Evolutionary conservation across 1,140 invertebrate species (phyloP), one percentile per base, ranked within the genome.

Genomic region (Microplitis mediator): DNA sequence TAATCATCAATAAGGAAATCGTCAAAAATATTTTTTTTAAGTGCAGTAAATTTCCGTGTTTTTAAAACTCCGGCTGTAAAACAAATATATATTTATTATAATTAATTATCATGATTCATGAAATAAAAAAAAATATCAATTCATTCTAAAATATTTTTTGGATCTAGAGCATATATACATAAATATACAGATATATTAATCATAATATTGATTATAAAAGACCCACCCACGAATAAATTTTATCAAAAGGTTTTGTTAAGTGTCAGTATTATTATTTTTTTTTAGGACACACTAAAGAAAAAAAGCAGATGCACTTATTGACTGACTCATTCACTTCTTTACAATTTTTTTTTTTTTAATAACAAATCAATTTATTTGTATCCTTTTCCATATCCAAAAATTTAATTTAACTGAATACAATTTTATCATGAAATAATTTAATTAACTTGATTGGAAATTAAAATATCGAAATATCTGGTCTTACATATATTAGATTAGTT

Each of bases 361-460:
- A 14, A 13, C 11, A 39, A 14, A 62, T 35, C 9, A 34, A 52
- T 32, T 66, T n/a, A 32, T 8, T 32, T 52, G 2, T 54, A 23
- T 23, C 23, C 2, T 23, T 23, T 23, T 23, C 23, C 2, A 23
- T 23, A 23, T 4, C 4, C 31, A 23, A 11, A 1, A 23, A 8
- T 35, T 23, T 23, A 32, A 36, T 8, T 64, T 11, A 31, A 23
- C 8, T 1, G 36, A 14, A 23, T 50, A 9, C 4, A 23, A 50
- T 50, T 65, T 13, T 16, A n/a, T 51, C 16, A 39, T 65, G 3
- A 35, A 65, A 60, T 65, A 50, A 65, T 65, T 65, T 32, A 8
- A 67, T 67, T 67, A 54, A 50, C 65, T 45, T 67, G 65, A 67
- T 50, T 67, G 50, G 50, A 31, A 67, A 11, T 54, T 54, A 45